Conservation (phyloP, 2,113 vertebrate genomes). For the Ifrita kowaldi region DNA sequence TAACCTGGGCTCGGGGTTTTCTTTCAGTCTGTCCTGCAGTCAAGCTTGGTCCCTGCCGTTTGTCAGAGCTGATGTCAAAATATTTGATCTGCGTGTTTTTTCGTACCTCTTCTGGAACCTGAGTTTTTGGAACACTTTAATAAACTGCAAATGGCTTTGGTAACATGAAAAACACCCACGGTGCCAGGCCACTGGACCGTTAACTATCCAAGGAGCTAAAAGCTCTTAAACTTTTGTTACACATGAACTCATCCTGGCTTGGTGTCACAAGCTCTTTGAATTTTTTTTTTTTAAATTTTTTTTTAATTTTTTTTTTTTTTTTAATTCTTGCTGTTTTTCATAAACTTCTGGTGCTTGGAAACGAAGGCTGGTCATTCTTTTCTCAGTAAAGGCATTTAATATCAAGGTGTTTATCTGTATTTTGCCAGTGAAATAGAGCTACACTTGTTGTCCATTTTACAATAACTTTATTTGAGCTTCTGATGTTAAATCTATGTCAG, state of each 20-base stretch:
- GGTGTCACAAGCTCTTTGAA: not conserved
- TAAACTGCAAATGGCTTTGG: not conserved
- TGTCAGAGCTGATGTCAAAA: not conserved
- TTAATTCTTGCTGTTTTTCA: not conserved
- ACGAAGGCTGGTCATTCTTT: not conserved
- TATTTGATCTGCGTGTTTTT: not conserved
- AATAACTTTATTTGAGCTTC: not conserved
- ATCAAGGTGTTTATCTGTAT: not conserved
- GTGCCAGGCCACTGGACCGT: fast-evolving
- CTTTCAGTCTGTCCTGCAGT: not conserved
- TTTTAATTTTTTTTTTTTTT: too few relatives aligned
- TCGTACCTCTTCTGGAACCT: not conserved
- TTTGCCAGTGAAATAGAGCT: not conserved
- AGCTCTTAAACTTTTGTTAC: not conserved
- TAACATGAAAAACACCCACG: not conserved
- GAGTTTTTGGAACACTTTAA: not conserved
- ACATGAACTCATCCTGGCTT: not conserved
- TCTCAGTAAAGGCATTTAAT: not conserved
- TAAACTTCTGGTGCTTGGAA: not conserved
- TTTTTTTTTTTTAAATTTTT: not conserved
- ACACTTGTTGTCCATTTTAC: not conserved
- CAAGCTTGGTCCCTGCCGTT: not conserved
- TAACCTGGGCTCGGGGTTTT: not conserved
- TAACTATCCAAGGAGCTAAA: not conserved
- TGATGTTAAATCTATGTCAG: not conserved